Evolutionary conservation across 2,113 vertebrate genomes (phyloP), one percentile per base, ranked within the genome.

Genomic region (Acinonyx jubatus): DNA sequence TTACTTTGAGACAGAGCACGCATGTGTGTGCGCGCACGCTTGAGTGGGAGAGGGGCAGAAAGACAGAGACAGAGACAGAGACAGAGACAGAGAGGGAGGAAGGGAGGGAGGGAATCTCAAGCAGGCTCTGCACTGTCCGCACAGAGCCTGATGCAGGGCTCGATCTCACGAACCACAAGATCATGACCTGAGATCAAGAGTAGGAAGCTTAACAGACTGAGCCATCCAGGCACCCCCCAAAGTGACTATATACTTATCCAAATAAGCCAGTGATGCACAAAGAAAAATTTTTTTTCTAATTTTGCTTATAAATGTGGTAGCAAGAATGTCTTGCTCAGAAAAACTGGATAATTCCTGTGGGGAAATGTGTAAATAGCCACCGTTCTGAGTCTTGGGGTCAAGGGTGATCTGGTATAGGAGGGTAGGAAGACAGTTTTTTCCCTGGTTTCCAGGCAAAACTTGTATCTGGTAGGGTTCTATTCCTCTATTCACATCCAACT

Each of bases 281-380:
- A 89, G 13, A 69, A 89, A 95, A 89, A 6, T 55, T 7, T 82
- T 95, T 93, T 91, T 81, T 38, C 88, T 91, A 96, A 74, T 73
- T 97, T 91, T 94, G n/a, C 63, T 92, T 84, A n/a, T 85, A 90
- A 92, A 82, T 83, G 19, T 94, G 33, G 7, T 73, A 25, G 83
- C 27, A 91, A 76, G 19, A 91, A 89, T 86, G 38, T 65, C 65
- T 89, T 94, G 29, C 25, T 79, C 52, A 87, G 48, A 73, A 97
- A 96, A 82, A 81, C 1, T 78, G 12, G 36, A 7, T 71, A 92
- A 94, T 63, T 90, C 29, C 38, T 50, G 3, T 52, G 18, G 45
- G 36, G 27, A 90, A 96, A 94, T 25, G 15, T 63, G 16, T 36
- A 94, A 93, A 63, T 74, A 89, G 79, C 31, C 14, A 68, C 1